Conservation (phyloP, 2,113 vertebrate genomes). For the Caretta caretta region DNA sequence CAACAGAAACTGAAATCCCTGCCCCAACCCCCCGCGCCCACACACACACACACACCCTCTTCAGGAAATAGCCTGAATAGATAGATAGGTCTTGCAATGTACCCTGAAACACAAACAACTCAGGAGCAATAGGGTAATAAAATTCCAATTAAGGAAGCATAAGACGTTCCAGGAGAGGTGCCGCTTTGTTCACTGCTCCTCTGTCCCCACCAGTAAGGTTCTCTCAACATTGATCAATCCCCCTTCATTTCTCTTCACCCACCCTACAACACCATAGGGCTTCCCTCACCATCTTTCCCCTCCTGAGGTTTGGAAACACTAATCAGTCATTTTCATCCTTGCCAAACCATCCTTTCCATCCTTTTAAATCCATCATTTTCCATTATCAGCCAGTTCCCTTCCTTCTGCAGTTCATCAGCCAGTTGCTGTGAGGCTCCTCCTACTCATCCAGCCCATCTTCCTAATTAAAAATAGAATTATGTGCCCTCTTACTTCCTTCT, state of each 20-base stretch:
- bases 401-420: conserved; percentile 35
- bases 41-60: too few relatives aligned
- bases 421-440: conserved; percentile 39
- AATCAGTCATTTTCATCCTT: background rate
- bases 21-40: too few relatives aligned
- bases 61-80: background rate
- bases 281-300: background rate
- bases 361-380: background rate
- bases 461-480: conserved; percentile 47
- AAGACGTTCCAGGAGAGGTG: background rate
- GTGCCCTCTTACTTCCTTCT: conserved; percentile 38
- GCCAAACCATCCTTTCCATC: background rate
- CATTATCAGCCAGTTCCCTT: conserved; percentile 18
- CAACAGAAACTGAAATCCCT: background rate
- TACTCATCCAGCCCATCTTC: conserved; percentile 18
- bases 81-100: background rate
- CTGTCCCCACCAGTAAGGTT: background rate
- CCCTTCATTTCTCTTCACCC: background rate
- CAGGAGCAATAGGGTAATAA: background rate
- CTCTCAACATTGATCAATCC: background rate
- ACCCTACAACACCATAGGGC: background rate
- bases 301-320: background rate
- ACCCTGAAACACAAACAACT: background rate
- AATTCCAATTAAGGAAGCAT: background rate
- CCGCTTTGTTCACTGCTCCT: background rate